Evolutionary conservation across 2,113 vertebrate species (phyloP).

Genomic region (Steatornis caripensis): DNA sequence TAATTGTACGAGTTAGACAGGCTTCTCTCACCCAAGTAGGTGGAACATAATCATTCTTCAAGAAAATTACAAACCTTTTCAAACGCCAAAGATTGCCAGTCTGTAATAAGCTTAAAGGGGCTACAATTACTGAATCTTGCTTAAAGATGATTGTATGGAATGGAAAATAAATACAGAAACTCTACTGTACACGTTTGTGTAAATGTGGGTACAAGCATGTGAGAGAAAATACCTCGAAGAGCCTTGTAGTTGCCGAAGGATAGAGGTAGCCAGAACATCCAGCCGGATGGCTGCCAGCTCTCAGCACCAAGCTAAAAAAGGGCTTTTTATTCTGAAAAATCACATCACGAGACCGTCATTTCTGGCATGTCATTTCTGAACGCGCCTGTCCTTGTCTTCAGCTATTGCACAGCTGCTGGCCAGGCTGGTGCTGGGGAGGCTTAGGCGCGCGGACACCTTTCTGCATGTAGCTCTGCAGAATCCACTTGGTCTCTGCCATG

Average conservation of each 20-base stretch:
- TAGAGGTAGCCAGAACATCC: not conserved
- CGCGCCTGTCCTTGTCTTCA: accelerated
- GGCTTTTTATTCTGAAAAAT: not conserved
- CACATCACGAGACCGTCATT: no score
- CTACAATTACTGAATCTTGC: not conserved
- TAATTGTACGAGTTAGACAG: not conserved
- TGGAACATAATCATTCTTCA: not conserved
- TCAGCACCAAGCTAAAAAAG: not conserved
- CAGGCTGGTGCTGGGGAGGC: accelerated
- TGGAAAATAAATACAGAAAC: not conserved
- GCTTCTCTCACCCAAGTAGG: not conserved
- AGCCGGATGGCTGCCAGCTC: not conserved
- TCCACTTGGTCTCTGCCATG: not conserved
- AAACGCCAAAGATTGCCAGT: not conserved
- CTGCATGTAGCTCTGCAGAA: not conserved
- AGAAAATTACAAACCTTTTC: not conserved
- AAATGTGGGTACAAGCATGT: not conserved
- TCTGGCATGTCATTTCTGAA: not conserved
- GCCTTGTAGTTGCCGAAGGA: accelerated
- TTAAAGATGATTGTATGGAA: not conserved
- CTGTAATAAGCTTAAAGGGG: not conserved
- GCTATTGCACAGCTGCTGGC: not conserved
- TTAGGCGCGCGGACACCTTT: no score
- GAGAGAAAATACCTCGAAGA: not conserved
- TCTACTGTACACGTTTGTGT: accelerated